Evolutionary conservation across 2,113 vertebrate species (phyloP), one percentile per base, ranked within the genome.

Genomic region (Thymallus thymallus): DNA sequence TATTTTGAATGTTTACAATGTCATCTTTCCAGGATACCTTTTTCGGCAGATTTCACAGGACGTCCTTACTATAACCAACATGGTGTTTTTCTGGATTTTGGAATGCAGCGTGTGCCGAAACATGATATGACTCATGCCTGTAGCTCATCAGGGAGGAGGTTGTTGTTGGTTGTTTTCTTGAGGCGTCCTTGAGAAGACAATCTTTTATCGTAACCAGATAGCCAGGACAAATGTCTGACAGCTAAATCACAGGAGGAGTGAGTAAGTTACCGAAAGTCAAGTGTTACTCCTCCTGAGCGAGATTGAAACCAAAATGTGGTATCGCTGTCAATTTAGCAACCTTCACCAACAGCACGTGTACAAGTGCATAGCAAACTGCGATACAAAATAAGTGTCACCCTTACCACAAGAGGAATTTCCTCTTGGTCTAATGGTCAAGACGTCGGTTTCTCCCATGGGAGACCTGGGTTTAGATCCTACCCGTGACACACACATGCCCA

Each of bases 171-270:
- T 10, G 3, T 68, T 68, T 13, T 12, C 66, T 45, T 45, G 9
- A 20, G 32, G 12, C 22, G 22, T 68, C 66, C 66, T 68, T 68
- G 62, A 64, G 14, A 64, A 64, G 6, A 61, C 22, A 18, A 5
- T 22, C 65, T 67, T 67, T 67, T 10, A 67, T 68, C 66, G 13
- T 9, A 22, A 68, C 9, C 9, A 46, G 35, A 68, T 68, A 68
- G 35, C 64, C 6, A 41, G 23, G n/a, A 41, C 5, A 6, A 18
- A 20, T 23, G 18, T 20, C 30, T 22, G 35, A 68, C 32, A 9
- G 35, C 35, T 45, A 68, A 9, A 46, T 29, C 7, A 13, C 22
- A 26, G 7, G 9, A 12, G 58, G n/a, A n/a, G 58, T 61, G 58
- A 61, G 16, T 55, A 18, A 41, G 51, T 55, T 20, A 67, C 6